Evolutionary conservation across 1,140 invertebrate species (phyloP).

Genomic region (Drosophila obscura): DNA sequence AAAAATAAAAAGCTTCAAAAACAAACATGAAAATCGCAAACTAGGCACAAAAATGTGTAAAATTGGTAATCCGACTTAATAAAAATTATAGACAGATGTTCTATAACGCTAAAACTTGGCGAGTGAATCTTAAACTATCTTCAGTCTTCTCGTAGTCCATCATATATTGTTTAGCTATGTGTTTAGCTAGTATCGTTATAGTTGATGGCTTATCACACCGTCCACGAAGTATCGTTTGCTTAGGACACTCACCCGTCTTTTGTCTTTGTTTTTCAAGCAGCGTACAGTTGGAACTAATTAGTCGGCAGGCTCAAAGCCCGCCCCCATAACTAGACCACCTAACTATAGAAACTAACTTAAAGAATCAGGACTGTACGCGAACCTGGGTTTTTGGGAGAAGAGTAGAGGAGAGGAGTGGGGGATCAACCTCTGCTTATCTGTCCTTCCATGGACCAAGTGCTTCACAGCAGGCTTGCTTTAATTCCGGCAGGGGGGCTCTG

Average conservation of each 20-base stretch:
- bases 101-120: constrained; percentile 44
- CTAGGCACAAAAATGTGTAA: constrained; percentile 53
- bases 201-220: constrained; percentile 37
- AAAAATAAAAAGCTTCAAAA: constrained; percentile 53
- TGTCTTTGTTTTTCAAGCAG: constrained; percentile 37
- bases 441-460: constrained; percentile 19
- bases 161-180: neutral
- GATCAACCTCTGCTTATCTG: no score
- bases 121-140: constrained; percentile 26
- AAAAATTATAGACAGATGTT: constrained; percentile 57
- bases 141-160: constrained; percentile 24
- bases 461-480: constrained; percentile 19
- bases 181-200: constrained; percentile 15
- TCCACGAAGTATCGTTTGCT: constrained; percentile 33
- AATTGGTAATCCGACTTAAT: constrained; percentile 45
- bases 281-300: constrained; percentile 41
- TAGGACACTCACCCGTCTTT: constrained; percentile 69
- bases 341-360: constrained; percentile 42
- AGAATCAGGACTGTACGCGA: neutral
- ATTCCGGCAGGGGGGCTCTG: constrained; percentile 10
- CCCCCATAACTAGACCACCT: constrained; percentile 41
- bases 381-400: constrained; percentile 12
- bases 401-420: constrained; percentile 10
- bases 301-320: constrained; percentile 11
- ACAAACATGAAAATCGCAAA: constrained; percentile 46